A percentile compares a stretch with the other conserved stretches of the same genome.
Evolutionary conservation across 64 coral and sea anemone species (phyloP).

Genomic region (Stichodactyla mertensii): DNA sequence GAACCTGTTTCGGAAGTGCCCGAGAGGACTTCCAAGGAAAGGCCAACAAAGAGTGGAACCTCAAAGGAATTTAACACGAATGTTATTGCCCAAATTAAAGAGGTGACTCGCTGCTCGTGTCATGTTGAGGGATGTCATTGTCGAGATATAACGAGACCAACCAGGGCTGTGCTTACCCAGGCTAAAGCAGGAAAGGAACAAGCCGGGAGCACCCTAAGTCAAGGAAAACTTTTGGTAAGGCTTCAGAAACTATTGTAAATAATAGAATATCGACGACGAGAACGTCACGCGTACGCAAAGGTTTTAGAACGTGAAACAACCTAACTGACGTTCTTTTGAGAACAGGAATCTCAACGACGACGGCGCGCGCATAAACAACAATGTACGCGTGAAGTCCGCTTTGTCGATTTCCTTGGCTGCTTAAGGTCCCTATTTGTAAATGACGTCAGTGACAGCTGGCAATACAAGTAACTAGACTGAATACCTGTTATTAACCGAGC

Average conservation of each 20-base stretch:
- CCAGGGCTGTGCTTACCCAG: constrained; percentile 20
- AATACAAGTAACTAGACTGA: too few relatives aligned
- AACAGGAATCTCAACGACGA: too few relatives aligned
- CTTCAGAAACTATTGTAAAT: neutral
- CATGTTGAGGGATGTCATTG: constrained; percentile 41
- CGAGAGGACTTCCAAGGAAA: neutral
- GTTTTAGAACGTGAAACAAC: too few relatives aligned
- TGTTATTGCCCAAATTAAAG: constrained; percentile 48
- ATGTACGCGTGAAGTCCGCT: too few relatives aligned
- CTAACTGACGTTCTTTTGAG: too few relatives aligned
- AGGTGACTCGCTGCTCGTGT: constrained; percentile 19
- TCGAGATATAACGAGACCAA: constrained; percentile 48
- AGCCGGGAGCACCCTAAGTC: neutral
- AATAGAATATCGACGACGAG: too few relatives aligned
- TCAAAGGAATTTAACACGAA: constrained; percentile 19
- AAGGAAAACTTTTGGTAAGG: constrained; percentile 42
- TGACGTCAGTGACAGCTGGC: too few relatives aligned
- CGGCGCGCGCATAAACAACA: too few relatives aligned
- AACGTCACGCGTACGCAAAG: too few relatives aligned
- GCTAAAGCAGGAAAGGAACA: constrained; percentile 8
- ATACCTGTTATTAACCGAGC: too few relatives aligned
- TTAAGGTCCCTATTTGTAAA: too few relatives aligned
- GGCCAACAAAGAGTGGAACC: neutral
- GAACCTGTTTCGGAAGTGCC: neutral
- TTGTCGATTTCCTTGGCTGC: too few relatives aligned